Percentiles rank a stretch among this genome's conserved stretches.
Evolutionary conservation across 2,888 invertebrate genomes (phyloP).

Genomic region (Sphecodes monilicornis): DNA sequence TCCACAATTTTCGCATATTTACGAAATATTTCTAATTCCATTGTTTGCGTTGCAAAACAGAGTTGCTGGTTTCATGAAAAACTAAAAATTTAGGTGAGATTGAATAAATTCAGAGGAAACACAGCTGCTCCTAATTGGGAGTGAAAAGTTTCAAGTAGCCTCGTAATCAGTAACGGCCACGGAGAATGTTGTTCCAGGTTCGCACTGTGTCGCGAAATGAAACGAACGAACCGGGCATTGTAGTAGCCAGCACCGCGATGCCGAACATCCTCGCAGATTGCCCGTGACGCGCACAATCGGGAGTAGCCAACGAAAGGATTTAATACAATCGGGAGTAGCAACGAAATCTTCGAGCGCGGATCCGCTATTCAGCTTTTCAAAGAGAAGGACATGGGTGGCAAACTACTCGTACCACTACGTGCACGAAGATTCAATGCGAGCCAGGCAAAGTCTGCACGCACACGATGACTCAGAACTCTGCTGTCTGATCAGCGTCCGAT

Average conservation of each 20-base stretch:
- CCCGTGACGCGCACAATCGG: slow-evolving; percentile 21
- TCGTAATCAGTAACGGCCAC: not conserved
- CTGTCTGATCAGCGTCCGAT: slow-evolving; percentile 16
- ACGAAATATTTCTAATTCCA: not conserved
- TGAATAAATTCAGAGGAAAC: not conserved
- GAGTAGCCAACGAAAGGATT: slow-evolving; percentile 31
- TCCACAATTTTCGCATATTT: not conserved
- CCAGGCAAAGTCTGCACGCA: slow-evolving; percentile 35
- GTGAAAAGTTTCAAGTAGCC: not conserved
- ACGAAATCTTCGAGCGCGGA: slow-evolving; percentile 33
- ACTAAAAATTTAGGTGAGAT: not conserved
- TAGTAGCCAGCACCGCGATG: not conserved
- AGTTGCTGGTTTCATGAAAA: not conserved
- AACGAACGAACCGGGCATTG: slow-evolving; percentile 17
- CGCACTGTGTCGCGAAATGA: slow-evolving; percentile 18
- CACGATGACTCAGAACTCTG: slow-evolving; percentile 33
- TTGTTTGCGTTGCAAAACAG: not conserved
- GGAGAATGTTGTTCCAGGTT: not conserved
- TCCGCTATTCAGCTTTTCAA: slow-evolving; percentile 44
- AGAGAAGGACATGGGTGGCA: slow-evolving; percentile 38
- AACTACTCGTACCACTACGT: slow-evolving; percentile 23
- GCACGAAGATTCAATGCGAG: slow-evolving; percentile 43
- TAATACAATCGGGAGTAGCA: slow-evolving; percentile 53
- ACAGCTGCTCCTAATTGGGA: not conserved
- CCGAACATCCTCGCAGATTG: slow-evolving; percentile 15